Evolutionary conservation across 2,888 invertebrate genomes (phyloP).

Genomic region (Eubasilissa splendida): DNA sequence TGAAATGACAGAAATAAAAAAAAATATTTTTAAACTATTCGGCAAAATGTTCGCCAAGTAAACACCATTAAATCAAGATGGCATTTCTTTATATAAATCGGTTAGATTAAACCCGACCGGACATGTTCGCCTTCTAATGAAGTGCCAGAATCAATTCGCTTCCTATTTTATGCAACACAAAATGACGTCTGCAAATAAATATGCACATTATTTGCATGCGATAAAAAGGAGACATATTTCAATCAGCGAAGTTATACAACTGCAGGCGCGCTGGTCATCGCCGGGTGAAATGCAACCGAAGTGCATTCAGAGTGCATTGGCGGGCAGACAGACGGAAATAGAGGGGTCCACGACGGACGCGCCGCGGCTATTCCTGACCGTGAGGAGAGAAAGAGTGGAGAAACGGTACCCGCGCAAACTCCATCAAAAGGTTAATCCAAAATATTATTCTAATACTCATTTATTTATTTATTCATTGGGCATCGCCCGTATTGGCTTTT

Average conservation of each 20-base stretch:
- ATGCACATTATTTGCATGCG: not conserved
- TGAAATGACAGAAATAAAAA: no score
- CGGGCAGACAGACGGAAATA: slow-evolving; percentile 40
- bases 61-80: no score
- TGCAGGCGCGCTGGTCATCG: not conserved
- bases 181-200: not conserved
- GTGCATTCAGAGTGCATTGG: slow-evolving; percentile 31
- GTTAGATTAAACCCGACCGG: slow-evolving; percentile 22
- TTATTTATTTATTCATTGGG: no score
- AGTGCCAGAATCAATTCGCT: slow-evolving; percentile 23
- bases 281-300: not conserved
- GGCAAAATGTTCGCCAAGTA: no score
- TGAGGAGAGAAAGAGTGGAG: not conserved
- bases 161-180: slow-evolving; percentile 27
- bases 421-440: not conserved
- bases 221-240: slow-evolving; percentile 14
- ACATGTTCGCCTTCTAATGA: slow-evolving; percentile 15
- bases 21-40: no score
- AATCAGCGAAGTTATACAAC: slow-evolving; percentile 20
- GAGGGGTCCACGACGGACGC: slow-evolving; percentile 36
- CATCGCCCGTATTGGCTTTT: no score
- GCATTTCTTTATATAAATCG: not conserved
- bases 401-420: not conserved
- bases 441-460: no score
- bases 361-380: slow-evolving; percentile 41